Percentiles rank a stretch among this genome's conserved stretches.
These are phyloP conservation scores for Liopterus haemorrhoidalis DNA, from an alignment of 2,888 invertebrate genomes.

Conservation along the genomic window DNA sequence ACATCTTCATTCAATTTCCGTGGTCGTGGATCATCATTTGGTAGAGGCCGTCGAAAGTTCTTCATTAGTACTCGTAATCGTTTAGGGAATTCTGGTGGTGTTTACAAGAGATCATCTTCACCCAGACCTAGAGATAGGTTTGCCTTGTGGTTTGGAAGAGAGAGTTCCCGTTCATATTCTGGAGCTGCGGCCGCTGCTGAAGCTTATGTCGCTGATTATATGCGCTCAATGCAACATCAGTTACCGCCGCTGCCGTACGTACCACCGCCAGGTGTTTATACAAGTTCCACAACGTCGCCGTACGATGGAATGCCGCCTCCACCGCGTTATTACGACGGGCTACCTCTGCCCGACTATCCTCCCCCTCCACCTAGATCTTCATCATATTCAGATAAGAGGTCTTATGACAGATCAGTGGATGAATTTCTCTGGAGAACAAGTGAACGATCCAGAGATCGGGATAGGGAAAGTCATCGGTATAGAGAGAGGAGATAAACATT, in stretches of 20 bases:
- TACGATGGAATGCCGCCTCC: constrained; percentile 60
- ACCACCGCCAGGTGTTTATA: constrained; percentile 56
- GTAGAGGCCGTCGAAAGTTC: constrained; percentile 55
- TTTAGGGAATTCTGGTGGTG: constrained; percentile 48
- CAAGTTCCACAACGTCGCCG: constrained; percentile 48
- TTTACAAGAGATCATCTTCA: constrained; percentile 55
- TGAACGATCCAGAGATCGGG: constrained; percentile 53
- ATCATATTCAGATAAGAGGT: constrained; percentile 64
- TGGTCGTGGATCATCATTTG: constrained; percentile 49
- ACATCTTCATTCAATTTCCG: constrained; percentile 49
- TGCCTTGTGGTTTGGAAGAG: constrained; percentile 58
- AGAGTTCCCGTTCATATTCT: constrained; percentile 47
- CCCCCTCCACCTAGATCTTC: constrained; percentile 50
- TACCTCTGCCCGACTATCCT: constrained; percentile 71
- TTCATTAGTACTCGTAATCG: constrained; percentile 62
- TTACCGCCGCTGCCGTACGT: constrained; percentile 80
- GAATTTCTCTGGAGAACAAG: constrained; percentile 81
- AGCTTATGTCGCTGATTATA: constrained; percentile 82
- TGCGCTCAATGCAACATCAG: constrained; percentile 82
- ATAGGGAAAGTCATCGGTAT: constrained; percentile 46
- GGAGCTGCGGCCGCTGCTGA: constrained; percentile 66
- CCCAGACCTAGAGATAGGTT: constrained; percentile 56
- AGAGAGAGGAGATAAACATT: constrained; percentile 49
- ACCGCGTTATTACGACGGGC: constrained; percentile 74
- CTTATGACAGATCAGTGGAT: constrained; percentile 84